Evolutionary conservation across 2,888 invertebrate species (phyloP).

Genomic region (Sinotaia quadrata): DNA sequence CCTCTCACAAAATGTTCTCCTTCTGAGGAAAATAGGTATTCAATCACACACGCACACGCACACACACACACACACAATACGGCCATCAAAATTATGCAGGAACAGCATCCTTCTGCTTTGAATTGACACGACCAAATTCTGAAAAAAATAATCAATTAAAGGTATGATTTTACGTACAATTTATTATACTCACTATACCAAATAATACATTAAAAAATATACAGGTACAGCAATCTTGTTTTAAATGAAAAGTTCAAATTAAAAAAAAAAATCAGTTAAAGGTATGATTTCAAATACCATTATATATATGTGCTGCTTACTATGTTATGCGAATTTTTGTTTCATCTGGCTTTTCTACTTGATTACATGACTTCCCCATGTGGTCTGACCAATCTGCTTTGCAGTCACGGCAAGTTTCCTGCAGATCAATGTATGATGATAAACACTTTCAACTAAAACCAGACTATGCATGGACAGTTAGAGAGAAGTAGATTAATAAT

Average conservation of each 20-base stretch:
- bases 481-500: no score
- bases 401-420: slow-evolving; percentile 65
- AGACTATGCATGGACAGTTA: no score
- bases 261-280: not conserved
- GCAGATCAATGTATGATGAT: no score
- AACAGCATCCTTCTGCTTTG: no score
- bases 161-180: no score
- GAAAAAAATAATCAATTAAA: not conserved
- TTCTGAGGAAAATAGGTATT: no score
- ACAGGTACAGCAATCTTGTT: not conserved
- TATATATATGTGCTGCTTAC: slow-evolving; percentile 47
- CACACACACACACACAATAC: no score
- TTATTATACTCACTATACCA: no score
- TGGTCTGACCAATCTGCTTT: slow-evolving; percentile 64
- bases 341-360: slow-evolving; percentile 65
- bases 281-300: not conserved
- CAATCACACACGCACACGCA: no score
- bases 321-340: slow-evolving; percentile 55
- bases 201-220: not conserved
- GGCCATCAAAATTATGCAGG: no score
- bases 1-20: no score
- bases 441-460: no score
- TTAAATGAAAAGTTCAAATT: not conserved
- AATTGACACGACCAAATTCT: not conserved
- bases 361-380: slow-evolving; percentile 60